Evolutionary conservation across 2,797 vertebrate genomes (phyloP).

Genomic region (Delichon dasypus): DNA sequence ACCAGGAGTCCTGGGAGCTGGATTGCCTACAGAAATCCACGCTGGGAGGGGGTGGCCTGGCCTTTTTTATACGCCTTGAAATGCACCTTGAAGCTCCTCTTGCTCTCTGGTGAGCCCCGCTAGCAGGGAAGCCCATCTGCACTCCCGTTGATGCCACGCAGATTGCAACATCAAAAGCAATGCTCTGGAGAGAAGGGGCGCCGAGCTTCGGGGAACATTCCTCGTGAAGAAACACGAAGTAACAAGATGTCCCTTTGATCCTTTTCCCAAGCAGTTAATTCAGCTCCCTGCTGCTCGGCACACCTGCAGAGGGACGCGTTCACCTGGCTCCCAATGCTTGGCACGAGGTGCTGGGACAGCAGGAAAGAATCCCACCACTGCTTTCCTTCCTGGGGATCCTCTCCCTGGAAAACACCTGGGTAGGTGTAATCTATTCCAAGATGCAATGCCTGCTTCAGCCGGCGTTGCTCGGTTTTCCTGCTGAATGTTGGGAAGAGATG

Average conservation of each 20-base stretch:
- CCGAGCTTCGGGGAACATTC: not conserved
- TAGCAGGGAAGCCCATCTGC: not conserved
- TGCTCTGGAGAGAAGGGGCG: not conserved
- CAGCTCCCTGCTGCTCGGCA: not conserved
- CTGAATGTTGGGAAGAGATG: not conserved
- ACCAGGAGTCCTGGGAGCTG: not conserved
- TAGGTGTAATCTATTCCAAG: not conserved
- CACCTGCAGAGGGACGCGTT: not conserved
- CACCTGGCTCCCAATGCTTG: rapidly evolving
- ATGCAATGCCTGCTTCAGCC: not conserved
- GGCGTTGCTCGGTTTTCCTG: not conserved
- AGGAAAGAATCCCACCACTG: not conserved
- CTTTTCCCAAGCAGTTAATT: not conserved
- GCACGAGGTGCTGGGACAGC: not conserved
- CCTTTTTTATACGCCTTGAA: not conserved
- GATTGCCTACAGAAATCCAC: not conserved
- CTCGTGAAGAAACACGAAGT: not conserved
- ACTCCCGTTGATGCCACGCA: not conserved
- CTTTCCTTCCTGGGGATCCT: not conserved
- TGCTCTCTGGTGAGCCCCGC: not conserved
- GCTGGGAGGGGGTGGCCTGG: not conserved
- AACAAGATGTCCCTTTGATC: not conserved
- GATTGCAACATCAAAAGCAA: not conserved
- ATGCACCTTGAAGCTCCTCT: not conserved
- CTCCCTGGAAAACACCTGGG: not conserved